Conservation (phyloP, 2,888 invertebrate genomes). For the Lamellibrachia columna region DNA sequence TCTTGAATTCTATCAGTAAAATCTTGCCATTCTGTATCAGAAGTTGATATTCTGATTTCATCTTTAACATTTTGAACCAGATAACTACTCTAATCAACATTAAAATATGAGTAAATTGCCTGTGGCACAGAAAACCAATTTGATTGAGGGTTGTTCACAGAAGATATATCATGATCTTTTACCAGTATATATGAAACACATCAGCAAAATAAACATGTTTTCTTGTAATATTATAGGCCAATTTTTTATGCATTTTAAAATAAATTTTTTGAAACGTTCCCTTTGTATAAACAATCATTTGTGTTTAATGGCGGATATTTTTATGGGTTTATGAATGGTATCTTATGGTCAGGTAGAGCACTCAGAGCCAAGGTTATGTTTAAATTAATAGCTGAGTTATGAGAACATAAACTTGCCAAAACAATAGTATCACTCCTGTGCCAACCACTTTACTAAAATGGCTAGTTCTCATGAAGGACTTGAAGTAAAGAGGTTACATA, state of each 20-base stretch:
- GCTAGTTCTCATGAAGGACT: not conserved
- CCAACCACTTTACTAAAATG: not conserved
- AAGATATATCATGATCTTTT: not conserved
- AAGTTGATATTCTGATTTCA: not conserved
- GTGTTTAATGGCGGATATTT: too few relatives aligned
- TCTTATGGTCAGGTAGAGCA: not conserved
- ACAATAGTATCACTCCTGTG: not conserved
- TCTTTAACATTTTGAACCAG: not conserved
- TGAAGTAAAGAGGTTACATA: not conserved
- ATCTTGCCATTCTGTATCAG: not conserved
- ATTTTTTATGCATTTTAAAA: too few relatives aligned
- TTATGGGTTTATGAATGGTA: too few relatives aligned
- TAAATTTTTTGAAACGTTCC: too few relatives aligned
- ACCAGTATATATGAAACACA: too few relatives aligned
- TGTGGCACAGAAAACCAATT: not conserved
- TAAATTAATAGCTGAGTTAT: not conserved
- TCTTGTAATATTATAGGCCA: too few relatives aligned
- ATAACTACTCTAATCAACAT: not conserved
- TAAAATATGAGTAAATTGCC: not conserved
- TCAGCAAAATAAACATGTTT: too few relatives aligned
- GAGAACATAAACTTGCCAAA: not conserved
- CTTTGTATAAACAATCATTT: too few relatives aligned
- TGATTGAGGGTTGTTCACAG: not conserved
- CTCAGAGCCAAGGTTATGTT: not conserved
- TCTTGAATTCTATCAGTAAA: not conserved